Conservation (phyloP, 1,140 invertebrate genomes). For the Hestina assimilis region DNA sequence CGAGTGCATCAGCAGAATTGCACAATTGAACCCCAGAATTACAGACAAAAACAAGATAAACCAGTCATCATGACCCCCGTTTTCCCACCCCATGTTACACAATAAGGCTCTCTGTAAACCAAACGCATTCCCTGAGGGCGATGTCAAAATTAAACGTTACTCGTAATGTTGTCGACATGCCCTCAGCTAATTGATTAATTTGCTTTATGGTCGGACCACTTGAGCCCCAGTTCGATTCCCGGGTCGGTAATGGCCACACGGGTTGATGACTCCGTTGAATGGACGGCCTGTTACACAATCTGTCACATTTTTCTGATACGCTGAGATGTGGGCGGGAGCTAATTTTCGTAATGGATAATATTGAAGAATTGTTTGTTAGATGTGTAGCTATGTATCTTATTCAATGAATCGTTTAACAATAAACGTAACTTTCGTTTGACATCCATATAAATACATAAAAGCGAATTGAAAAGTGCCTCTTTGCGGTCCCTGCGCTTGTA, state of each 20-base stretch:
- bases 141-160: slow-evolving; percentile 72
- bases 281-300: slow-evolving; percentile 67
- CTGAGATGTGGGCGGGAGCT: slow-evolving; percentile 36
- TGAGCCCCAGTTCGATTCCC: slow-evolving; percentile 61
- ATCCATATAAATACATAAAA: no score
- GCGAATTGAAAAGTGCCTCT: no score
- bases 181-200: slow-evolving; percentile 76
- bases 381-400: no score
- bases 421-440: no score
- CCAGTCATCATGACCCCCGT: slow-evolving; percentile 48
- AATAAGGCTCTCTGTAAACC: slow-evolving; percentile 32
- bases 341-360: slow-evolving; percentile 50
- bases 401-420: background rate
- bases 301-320: slow-evolving; percentile 67
- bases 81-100: background rate
- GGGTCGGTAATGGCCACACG: slow-evolving; percentile 57
- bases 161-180: slow-evolving; percentile 74
- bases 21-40: slow-evolving; percentile 59
- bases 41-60: slow-evolving; percentile 52
- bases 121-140: slow-evolving; percentile 51
- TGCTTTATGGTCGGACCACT: slow-evolving; percentile 73
- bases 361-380: background rate
- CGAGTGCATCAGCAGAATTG: slow-evolving; percentile 73
- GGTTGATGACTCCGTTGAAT: slow-evolving; percentile 55
- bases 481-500: no score